These are phyloP conservation scores for Ctenoplectra terminalis DNA, from an alignment of 1,140 invertebrate genomes.

Conservation along the genomic window DNA sequence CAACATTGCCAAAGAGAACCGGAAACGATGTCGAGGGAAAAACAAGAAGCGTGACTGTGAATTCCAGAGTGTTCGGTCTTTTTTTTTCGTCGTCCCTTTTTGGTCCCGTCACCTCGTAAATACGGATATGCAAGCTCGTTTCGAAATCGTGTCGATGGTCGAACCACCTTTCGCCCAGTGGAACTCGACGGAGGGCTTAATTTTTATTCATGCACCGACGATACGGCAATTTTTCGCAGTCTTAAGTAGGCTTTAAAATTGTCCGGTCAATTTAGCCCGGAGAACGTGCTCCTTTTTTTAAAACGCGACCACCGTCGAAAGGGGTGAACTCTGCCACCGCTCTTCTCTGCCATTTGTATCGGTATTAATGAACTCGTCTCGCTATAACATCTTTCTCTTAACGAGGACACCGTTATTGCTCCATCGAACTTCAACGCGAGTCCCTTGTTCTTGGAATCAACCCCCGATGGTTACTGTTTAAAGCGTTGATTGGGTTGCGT, in stretches of 20 bases:
- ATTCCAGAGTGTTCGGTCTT: conserved; percentile 2
- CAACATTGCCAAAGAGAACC: conserved; percentile 2
- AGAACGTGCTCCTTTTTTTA: conserved; percentile 82
- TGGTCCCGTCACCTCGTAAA: conserved; percentile 47
- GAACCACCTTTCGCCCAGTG: conserved; percentile 37
- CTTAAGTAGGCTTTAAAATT: conserved; percentile 83
- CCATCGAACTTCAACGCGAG: conserved; percentile 23
- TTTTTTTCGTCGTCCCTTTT: background rate
- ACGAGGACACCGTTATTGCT: background rate
- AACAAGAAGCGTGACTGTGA: conserved; percentile 19
- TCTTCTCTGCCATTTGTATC: conserved; percentile 30
- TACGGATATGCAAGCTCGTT: conserved; percentile 60
- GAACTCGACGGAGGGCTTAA: conserved; percentile 68
- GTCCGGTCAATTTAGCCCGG: conserved; percentile 81
- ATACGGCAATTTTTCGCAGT: conserved; percentile 82
- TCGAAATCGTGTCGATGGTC: conserved; percentile 29
- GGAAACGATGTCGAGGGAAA: conserved; percentile 28
- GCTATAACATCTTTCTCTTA: background rate
- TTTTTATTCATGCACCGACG: conserved; percentile 83
- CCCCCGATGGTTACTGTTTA: background rate
- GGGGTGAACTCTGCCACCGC: conserved; percentile 64
- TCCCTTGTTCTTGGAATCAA: background rate
- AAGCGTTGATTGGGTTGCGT: background rate
- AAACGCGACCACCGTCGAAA: conserved; percentile 70
- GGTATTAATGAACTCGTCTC: conserved; percentile 20